These are phyloP conservation scores for Aleiodes alternator DNA, from an alignment of 2,888 invertebrate species.

Conservation along the genomic window DNA sequence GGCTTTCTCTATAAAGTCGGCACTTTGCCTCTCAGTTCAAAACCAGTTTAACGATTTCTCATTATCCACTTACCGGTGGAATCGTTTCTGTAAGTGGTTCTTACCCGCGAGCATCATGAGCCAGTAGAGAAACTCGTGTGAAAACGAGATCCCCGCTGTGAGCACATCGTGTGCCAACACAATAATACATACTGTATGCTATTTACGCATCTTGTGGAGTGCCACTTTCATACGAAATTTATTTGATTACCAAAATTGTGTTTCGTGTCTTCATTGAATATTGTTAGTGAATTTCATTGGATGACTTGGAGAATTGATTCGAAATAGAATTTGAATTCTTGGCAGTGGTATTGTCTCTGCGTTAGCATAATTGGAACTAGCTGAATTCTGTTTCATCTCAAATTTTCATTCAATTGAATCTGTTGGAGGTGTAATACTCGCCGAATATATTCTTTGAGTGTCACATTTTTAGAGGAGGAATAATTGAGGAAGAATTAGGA, in stretches of 20 bases:
- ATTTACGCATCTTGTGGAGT: neutral
- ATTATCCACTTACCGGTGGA: constrained; percentile 61
- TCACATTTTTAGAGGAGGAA: too few relatives aligned
- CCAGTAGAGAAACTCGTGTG: constrained; percentile 42
- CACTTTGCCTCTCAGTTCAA: constrained; percentile 50
- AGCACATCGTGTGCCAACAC: neutral
- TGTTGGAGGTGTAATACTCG: too few relatives aligned
- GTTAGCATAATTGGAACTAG: constrained; percentile 70
- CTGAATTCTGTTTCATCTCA: constrained; percentile 58
- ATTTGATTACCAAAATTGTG: too few relatives aligned
- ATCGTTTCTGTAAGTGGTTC: constrained; percentile 63
- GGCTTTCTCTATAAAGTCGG: constrained; percentile 49
- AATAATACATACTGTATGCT: constrained; percentile 16
- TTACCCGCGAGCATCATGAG: constrained; percentile 47
- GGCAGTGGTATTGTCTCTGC: constrained; percentile 58
- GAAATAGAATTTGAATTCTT: constrained; percentile 50
- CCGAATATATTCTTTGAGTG: too few relatives aligned
- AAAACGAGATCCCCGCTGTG: constrained; percentile 41
- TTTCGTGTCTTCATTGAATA: too few relatives aligned
- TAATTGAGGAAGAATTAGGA: too few relatives aligned
- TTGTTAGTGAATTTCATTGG: neutral
- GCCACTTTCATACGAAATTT: too few relatives aligned
- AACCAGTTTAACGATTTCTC: constrained; percentile 64
- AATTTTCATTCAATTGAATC: constrained; percentile 53
- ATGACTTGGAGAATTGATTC: too few relatives aligned